A percentile compares a stretch with the other conserved stretches of the same genome.
phyloP scores from a whole-genome alignment of 92 coral and sea anemone genomes.

The Ricordea florida region DNA sequence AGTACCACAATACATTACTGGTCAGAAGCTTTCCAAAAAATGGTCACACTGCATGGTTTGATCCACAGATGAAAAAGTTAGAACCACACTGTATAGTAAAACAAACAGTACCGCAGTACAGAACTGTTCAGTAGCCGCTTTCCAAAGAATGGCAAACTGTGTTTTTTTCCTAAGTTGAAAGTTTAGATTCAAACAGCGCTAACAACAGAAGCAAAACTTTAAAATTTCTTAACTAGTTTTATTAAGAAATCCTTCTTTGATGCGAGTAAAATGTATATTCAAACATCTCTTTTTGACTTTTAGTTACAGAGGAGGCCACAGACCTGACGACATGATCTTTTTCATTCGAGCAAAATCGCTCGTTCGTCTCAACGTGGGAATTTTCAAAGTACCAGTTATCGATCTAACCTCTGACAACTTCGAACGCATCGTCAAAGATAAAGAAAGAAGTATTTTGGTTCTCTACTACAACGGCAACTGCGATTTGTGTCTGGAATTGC shows the following conservation, averaged over 20 bases:
- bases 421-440: constrained; percentile 91
- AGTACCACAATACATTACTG: no score
- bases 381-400: constrained; percentile 83
- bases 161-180: no score
- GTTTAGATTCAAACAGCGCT: no score
- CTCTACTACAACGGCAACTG: constrained; percentile 90
- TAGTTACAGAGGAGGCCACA: constrained; percentile 80
- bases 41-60: no score
- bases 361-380: constrained; percentile 52
- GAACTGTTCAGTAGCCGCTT: no score
- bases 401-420: constrained; percentile 82
- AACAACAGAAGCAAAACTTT: background rate
- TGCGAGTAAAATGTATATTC: background rate
- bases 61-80: no score
- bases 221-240: no score
- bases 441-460: constrained; percentile 71
- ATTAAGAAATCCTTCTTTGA: background rate
- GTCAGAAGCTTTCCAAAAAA: no score
- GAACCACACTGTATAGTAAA: no score
- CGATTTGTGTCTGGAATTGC: constrained; percentile 74
- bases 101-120: no score
- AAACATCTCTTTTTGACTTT: background rate
- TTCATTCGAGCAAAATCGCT: constrained; percentile 73
- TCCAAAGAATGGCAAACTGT: no score
- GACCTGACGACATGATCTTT: constrained; percentile 72